Percentiles rank a stretch among this genome's conserved stretches.
These are phyloP conservation scores for Epizoanthus stellaris DNA, from an alignment of 92 coral and sea anemone species.

Conservation along the genomic window DNA sequence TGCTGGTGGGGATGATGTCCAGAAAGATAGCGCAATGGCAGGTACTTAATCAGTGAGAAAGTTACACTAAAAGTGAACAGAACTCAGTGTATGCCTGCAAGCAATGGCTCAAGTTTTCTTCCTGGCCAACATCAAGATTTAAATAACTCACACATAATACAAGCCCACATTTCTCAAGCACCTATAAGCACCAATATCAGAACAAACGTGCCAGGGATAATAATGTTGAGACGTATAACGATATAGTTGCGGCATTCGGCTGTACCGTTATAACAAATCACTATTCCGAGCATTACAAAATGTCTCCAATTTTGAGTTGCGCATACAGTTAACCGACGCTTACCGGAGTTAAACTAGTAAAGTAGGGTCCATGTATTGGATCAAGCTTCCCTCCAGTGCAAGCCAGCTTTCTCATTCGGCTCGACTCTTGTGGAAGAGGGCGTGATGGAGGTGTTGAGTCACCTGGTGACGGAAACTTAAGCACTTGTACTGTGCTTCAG, in stretches of 20 bases:
- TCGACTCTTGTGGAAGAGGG: not conserved
- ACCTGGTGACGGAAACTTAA: not conserved
- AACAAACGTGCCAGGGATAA: slow-evolving; percentile 17
- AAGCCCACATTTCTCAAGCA: slow-evolving; percentile 20
- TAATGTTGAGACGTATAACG: not conserved
- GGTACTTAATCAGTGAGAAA: not conserved
- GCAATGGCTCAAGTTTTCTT: not conserved
- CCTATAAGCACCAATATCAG: slow-evolving; percentile 23
- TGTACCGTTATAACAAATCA: not conserved
- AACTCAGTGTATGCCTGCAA: slow-evolving; percentile 24
- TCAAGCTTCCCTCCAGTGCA: not conserved
- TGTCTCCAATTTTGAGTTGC: not conserved
- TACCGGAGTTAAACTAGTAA: slow-evolving; percentile 3
- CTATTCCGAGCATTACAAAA: not conserved
- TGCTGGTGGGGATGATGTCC: not conserved
- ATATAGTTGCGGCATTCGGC: slow-evolving; percentile 1
- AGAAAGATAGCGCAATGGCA: not conserved
- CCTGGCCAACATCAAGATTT: slow-evolving; percentile 31
- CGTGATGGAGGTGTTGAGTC: not conserved
- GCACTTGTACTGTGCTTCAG: not conserved
- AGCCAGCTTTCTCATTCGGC: slow-evolving; percentile 27
- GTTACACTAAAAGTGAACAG: slow-evolving; percentile 29
- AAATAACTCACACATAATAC: slow-evolving; percentile 15
- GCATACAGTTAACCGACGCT: slow-evolving; percentile 35
- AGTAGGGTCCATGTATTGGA: slow-evolving; percentile 16